phyloP scores from a whole-genome alignment of 2,797 vertebrate genomes.

The Sciurus carolinensis region DNA sequence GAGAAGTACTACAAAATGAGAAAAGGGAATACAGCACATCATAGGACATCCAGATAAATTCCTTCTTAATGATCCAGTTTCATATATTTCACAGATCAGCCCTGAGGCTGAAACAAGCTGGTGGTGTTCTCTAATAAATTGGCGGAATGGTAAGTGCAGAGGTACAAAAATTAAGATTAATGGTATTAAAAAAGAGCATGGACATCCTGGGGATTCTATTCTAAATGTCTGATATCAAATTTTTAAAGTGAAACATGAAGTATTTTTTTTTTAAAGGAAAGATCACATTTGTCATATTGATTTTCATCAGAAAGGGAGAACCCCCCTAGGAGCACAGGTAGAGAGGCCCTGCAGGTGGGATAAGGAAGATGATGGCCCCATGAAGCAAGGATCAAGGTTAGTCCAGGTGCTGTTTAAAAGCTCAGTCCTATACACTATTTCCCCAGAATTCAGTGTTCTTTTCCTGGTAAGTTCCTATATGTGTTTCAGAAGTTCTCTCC shows the following conservation, averaged over 20 bases:
- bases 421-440: neutral
- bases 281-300: neutral
- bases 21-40: slow-evolving; percentile 60
- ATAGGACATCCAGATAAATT: slow-evolving; percentile 37
- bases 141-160: neutral
- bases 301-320: neutral
- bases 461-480: neutral
- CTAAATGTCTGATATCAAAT: neutral
- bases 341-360: neutral
- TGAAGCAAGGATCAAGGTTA: neutral
- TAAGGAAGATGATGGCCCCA: neutral
- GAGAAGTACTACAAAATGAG: slow-evolving; percentile 48
- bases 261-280: neutral
- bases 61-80: slow-evolving; percentile 40
- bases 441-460: neutral
- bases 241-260: neutral
- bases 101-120: slow-evolving; percentile 29
- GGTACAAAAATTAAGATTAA: slow-evolving; percentile 17
- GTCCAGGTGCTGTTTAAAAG: neutral
- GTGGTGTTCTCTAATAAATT: neutral
- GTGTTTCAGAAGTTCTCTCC: neutral
- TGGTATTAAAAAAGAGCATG: neutral
- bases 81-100: slow-evolving; percentile 53
- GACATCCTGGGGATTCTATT: neutral
- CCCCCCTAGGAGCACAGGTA: accelerated